Evolutionary conservation across 2,113 vertebrate species (phyloP).

Genomic region (Menura novaehollandiae): DNA sequence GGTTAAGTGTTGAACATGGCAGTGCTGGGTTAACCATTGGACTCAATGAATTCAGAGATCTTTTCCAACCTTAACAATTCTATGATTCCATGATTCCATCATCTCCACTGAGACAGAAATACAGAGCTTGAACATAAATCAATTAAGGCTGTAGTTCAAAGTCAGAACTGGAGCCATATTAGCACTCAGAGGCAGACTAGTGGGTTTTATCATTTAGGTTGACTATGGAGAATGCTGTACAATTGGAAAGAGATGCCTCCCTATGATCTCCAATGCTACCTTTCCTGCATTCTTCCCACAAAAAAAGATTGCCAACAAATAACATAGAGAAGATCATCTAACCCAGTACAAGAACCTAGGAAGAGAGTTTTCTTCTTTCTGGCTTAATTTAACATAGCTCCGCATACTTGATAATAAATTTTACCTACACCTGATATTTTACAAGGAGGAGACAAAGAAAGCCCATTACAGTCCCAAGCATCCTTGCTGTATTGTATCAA

Average conservation of each 20-base stretch:
- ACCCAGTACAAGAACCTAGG: background rate
- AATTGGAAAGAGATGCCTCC: background rate
- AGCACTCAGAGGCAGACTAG: background rate
- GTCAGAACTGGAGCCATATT: background rate
- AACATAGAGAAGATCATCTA: background rate
- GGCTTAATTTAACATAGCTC: background rate
- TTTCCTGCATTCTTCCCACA: background rate
- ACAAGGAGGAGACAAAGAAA: background rate
- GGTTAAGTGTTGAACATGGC: background rate
- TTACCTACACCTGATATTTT: background rate
- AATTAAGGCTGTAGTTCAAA: background rate
- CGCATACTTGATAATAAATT: background rate
- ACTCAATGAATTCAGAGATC: background rate
- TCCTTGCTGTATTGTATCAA: background rate
- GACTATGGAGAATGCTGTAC: background rate
- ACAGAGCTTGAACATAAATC: background rate
- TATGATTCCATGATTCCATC: background rate
- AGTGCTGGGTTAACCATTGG: background rate
- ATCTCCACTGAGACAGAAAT: background rate
- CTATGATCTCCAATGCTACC: background rate
- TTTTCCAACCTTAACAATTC: background rate
- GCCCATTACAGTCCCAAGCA: background rate
- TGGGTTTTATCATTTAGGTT: background rate
- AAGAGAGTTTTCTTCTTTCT: background rate
- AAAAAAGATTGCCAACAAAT: background rate